Evolutionary conservation across 1,140 invertebrate species (phyloP).

Genomic region (Drosophila setifemur): DNA sequence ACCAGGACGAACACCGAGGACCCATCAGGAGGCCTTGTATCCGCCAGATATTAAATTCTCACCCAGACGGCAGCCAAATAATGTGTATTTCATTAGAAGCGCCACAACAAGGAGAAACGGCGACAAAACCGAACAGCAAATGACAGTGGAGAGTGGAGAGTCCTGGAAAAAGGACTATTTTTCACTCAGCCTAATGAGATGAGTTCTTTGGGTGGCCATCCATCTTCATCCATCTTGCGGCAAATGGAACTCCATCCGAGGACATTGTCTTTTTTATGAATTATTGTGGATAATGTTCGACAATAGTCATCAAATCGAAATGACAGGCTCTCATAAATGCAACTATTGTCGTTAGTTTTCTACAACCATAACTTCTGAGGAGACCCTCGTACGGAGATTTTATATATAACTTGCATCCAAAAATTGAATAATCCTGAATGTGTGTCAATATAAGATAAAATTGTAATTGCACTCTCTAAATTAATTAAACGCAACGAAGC

Average conservation of each 20-base stretch:
- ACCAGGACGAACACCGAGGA: neutral
- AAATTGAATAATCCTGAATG: too few relatives aligned
- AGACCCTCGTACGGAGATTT: too few relatives aligned
- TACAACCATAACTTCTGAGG: too few relatives aligned
- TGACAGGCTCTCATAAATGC: conserved; percentile 10
- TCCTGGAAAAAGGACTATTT: conserved; percentile 19
- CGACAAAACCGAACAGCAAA: conserved; percentile 21
- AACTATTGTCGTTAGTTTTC: neutral
- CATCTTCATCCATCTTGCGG: conserved; percentile 42
- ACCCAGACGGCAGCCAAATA: conserved; percentile 44
- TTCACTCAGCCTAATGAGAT: conserved; percentile 47
- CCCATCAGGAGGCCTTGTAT: neutral
- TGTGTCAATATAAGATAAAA: too few relatives aligned
- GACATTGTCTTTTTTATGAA: conserved; percentile 23
- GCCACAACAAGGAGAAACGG: conserved; percentile 38
- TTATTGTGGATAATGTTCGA: conserved; percentile 39
- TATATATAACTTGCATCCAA: too few relatives aligned
- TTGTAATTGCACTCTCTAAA: too few relatives aligned
- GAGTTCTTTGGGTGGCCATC: conserved; percentile 31
- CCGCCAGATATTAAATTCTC: conserved; percentile 57
- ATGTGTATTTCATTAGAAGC: conserved; percentile 60
- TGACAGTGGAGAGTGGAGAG: neutral
- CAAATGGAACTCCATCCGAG: neutral
- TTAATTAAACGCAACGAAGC: too few relatives aligned
- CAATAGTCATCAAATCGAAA: conserved; percentile 42